phyloP scores from a whole-genome alignment of 2,797 vertebrate species.

The Odontamblyopus rebecca region DNA sequence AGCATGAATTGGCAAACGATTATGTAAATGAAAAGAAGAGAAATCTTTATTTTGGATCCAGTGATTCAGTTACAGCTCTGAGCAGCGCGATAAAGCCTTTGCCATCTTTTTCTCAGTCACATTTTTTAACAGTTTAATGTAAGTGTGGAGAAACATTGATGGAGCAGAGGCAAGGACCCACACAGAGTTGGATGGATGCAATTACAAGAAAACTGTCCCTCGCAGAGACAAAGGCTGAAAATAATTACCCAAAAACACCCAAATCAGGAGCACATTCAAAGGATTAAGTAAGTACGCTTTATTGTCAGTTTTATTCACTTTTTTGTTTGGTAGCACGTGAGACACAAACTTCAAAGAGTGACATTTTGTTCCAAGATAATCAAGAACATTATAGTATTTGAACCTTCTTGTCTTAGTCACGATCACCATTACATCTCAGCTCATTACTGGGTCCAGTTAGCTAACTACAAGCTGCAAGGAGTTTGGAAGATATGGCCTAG shows the following conservation, averaged over 20 bases:
- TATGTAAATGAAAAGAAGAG: not conserved
- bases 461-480: not conserved
- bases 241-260: constrained; percentile 10
- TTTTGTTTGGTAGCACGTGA: constrained; percentile 1
- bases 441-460: not conserved
- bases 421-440: not conserved
- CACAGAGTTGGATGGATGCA: constrained; percentile 27
- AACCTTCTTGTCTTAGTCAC: not conserved
- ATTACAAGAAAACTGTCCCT: constrained; percentile 32
- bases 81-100: too few relatives aligned
- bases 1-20: not conserved
- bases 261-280: constrained; percentile 17
- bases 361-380: constrained; percentile 1
- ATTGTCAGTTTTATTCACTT: constrained; percentile 10
- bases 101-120: not conserved
- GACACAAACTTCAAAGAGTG: constrained; percentile 2
- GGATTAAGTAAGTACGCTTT: not conserved
- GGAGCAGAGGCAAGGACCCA: constrained; percentile 23
- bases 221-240: constrained; percentile 7
- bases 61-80: not conserved
- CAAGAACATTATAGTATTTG: not conserved
- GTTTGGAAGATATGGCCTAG: not conserved
- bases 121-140: constrained; percentile 30
- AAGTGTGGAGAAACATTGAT: constrained; percentile 22
- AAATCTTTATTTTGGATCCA: not conserved